A percentile compares a stretch with the other conserved stretches of the same genome.
Conservation (phyloP, 1,140 invertebrate genomes). For the Scylla paramamosain region DNA sequence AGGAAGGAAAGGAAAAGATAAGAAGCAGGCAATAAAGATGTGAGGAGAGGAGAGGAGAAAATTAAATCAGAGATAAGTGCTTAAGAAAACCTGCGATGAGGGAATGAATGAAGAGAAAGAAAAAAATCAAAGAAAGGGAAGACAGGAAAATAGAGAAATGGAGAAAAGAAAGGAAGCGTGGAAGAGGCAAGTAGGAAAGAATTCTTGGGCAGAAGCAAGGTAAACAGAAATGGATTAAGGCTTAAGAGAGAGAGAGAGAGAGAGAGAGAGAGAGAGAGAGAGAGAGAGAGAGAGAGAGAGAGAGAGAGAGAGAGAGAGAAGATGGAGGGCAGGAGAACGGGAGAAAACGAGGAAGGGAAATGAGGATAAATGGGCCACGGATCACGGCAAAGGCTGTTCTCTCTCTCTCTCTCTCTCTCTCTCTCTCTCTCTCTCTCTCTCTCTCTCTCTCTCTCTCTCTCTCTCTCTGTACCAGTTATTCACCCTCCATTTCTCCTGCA, state of each 20-base stretch:
- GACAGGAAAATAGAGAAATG: not conserved
- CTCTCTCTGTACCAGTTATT: not conserved
- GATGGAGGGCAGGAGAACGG: not conserved
- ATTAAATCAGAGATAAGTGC: not conserved
- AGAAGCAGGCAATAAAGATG: not conserved
- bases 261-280: constrained; percentile 20
- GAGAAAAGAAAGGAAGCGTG: not conserved
- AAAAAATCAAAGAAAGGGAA: not conserved
- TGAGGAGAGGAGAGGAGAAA: too few species aligned
- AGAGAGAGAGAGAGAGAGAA: not conserved
- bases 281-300: constrained; percentile 20
- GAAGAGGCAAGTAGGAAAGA: not conserved
- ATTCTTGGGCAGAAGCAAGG: not conserved
- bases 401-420: too few species aligned
- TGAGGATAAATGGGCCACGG: too few species aligned
- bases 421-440: not conserved
- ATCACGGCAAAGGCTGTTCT: too few species aligned
- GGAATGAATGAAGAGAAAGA: not conserved
- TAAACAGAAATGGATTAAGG: constrained; percentile 13
- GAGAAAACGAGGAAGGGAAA: not conserved
- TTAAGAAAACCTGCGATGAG: not conserved
- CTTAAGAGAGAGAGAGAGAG: not conserved
- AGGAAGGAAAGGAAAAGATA: not conserved
- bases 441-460: constrained; percentile 3
- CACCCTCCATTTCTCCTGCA: not conserved